A percentile compares a stretch with the other conserved stretches of the same genome.
phyloP scores from a whole-genome alignment of 2,113 vertebrate species.

The Nanorana parkeri region DNA sequence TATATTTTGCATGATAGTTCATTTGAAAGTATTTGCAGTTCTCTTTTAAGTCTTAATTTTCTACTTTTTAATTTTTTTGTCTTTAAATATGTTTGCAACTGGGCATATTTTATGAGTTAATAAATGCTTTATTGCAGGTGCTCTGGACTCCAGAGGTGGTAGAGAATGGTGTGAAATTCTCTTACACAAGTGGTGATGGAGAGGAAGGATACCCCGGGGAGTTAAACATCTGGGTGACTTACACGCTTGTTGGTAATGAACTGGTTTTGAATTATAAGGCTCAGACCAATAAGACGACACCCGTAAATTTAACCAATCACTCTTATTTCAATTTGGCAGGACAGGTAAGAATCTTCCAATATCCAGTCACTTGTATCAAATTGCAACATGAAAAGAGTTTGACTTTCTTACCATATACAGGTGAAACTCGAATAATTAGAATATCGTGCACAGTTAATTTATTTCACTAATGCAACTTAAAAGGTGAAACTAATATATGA shows the following conservation, averaged over 20 bases:
- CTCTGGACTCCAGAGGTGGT: constrained; percentile 82
- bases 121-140: constrained; percentile 72
- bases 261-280: constrained; percentile 83
- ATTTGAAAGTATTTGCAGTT: no score
- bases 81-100: not conserved
- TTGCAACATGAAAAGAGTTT: no score
- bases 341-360: constrained; percentile 75
- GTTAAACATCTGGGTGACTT: constrained; percentile 84
- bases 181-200: constrained; percentile 81
- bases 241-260: constrained; percentile 78
- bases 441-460: no score
- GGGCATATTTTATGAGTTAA: not conserved
- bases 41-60: no score
- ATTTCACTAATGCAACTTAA: no score
- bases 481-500: no score
- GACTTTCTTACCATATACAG: no score
- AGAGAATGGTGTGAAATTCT: constrained; percentile 80
- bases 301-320: constrained; percentile 92
- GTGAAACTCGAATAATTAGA: no score
- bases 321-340: constrained; percentile 93
- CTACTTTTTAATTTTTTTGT: no score
- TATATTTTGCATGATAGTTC: no score
- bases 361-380: not conserved
- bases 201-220: constrained; percentile 94
- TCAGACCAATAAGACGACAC: constrained; percentile 80